Base-by-base conservation (phyloP, 1,140 invertebrate species). In the Drosophila nasuta region DNA sequence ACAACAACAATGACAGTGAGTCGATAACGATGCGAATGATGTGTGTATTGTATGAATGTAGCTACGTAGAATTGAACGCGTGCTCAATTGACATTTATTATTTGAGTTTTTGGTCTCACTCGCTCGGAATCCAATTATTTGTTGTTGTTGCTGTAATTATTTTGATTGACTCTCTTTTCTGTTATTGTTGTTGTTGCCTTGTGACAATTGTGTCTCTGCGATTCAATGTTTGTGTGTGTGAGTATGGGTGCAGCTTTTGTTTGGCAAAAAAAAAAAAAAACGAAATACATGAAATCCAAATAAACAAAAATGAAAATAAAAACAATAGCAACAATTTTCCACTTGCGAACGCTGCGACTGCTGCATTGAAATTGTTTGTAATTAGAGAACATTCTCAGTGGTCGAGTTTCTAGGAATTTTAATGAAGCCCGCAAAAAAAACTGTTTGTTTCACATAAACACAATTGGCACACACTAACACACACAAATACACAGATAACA, bases 61-160 rank as follows among this genome's bases (percentile, higher is more conserved):
- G 63, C 17, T 49, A 15, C 3, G 20, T 48, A 41, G n/a, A 33
- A n/a, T 5, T 20, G 38, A 79, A 69, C 70, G 67, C 78, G 82
- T 81, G 78, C 76, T 87, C 64, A 79, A 87, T 66, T 73, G 71
- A 76, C 79, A 87, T 86, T 87, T 82, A 87, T 75, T 77, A 76
- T 82, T 63, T 63, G 70, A 76, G 59, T 73, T 78, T 77, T 77
- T 60, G 41, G 41, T 65, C 41, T 64, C 45, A 38, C 43, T 68
- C 20, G 59, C 13, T 63, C 15, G 13, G 28, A 43, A 20, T 43
- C 48, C 41, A 59, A 79, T 72, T 79, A 46, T 66, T 58, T 38
- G 6, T 63, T 43, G 62, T 48, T 63, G 60, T 38, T 72, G 46
- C 52, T 60, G 77, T 75, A 71, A 77, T 78, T 76, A 85, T 70